Evolutionary conservation across 2,797 vertebrate species (phyloP).

Genomic region (Gambelia wislizenii): DNA sequence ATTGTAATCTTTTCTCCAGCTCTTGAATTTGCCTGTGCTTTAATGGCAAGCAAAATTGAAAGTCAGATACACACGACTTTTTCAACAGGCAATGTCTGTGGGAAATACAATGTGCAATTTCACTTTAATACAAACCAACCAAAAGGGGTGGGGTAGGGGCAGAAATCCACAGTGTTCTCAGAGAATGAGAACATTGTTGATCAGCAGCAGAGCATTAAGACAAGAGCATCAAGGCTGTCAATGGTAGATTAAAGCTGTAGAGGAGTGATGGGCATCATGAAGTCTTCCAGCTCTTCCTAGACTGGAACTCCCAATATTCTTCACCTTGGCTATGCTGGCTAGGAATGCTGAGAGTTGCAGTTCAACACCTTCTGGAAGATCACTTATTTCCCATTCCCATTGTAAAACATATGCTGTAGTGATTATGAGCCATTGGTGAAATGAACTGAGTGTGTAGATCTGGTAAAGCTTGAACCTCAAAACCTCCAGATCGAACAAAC

Average conservation of each 20-base stretch:
- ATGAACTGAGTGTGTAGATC: rapidly evolving
- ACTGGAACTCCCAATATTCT: background rate
- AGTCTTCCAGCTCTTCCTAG: background rate
- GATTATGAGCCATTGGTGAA: slow-evolving; percentile 40
- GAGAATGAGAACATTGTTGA: background rate
- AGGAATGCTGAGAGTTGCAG: too few relatives aligned
- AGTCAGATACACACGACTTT: slow-evolving; percentile 70
- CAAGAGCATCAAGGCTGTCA: background rate
- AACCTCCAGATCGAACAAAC: background rate
- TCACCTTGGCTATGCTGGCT: too few relatives aligned
- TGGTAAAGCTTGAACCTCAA: background rate
- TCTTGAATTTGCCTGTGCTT: slow-evolving; percentile 76
- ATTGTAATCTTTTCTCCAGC: slow-evolving; percentile 76
- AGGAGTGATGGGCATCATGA: background rate
- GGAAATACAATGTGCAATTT: slow-evolving; percentile 56
- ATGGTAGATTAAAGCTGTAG: slow-evolving; percentile 52
- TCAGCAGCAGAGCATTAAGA: background rate
- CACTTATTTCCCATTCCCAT: too few relatives aligned
- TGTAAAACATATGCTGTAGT: slow-evolving; percentile 34
- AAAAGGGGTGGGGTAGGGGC: background rate
- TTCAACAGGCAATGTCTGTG: slow-evolving; percentile 68
- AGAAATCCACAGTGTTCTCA: background rate
- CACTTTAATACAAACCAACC: background rate
- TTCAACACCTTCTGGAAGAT: too few relatives aligned
- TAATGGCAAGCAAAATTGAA: slow-evolving; percentile 73